A percentile compares a stretch with the other conserved stretches of the same genome.
phyloP scores from a whole-genome alignment of 2,888 invertebrate species.

The Alsophila aescularia region DNA sequence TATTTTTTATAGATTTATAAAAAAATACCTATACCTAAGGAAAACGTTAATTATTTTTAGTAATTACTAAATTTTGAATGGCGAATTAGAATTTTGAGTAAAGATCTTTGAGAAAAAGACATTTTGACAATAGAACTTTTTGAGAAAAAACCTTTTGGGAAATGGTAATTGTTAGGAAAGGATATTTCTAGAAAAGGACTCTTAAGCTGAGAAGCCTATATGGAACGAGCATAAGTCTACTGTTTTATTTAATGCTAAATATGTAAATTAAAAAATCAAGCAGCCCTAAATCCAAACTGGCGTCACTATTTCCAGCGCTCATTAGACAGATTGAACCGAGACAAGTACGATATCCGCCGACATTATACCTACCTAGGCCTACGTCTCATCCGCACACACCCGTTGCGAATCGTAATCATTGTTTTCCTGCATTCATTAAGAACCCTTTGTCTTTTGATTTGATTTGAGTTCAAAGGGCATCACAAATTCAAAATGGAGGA shows the following conservation, averaged over 20 bases:
- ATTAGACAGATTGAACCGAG: conserved; percentile 67
- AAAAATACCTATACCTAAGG: too few species aligned
- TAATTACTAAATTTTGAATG: too few species aligned
- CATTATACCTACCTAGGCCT: conserved; percentile 9
- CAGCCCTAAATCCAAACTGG: conserved; percentile 58
- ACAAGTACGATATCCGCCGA: conserved; percentile 60
- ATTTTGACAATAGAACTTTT: too few species aligned
- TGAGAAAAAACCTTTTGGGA: too few species aligned
- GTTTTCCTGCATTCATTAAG: conserved; percentile 20
- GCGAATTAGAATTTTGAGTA: too few species aligned
- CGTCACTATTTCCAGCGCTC: conserved; percentile 64
- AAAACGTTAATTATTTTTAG: too few species aligned
- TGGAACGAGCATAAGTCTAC: not conserved
- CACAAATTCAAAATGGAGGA: conserved; percentile 23
- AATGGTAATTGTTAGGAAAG: too few species aligned
- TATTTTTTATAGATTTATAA: too few species aligned
- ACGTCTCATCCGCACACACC: conserved; percentile 9
- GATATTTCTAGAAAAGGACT: too few species aligned
- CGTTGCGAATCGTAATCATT: conserved; percentile 11
- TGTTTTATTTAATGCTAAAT: not conserved
- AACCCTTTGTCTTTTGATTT: conserved; percentile 16
- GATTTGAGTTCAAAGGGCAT: conserved; percentile 7
- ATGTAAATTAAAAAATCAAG: not conserved
- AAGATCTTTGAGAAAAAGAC: too few species aligned
- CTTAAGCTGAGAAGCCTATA: too few species aligned